phyloP scores from a whole-genome alignment of 2,113 vertebrate genomes.

The Boulengeromyrus knoepffleri region DNA sequence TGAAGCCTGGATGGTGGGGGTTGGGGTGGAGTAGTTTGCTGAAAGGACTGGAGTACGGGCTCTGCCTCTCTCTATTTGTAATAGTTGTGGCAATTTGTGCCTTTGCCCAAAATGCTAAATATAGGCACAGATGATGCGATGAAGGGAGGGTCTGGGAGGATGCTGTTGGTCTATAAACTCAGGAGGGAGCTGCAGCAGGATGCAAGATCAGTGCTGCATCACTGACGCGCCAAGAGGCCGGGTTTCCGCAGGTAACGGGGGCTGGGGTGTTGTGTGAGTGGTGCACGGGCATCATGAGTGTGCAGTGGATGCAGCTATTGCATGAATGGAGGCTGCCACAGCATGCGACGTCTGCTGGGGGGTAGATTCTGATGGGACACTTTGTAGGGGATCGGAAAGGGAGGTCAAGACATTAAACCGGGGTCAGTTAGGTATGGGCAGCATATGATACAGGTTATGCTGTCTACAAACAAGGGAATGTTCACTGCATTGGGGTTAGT shows the following conservation, averaged over 20 bases:
- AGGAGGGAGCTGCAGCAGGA: neutral
- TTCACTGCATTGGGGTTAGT: neutral
- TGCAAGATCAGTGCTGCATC: neutral
- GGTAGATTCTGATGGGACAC: neutral
- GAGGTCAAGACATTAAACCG: neutral
- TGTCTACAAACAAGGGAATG: neutral
- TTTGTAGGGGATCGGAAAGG: neutral
- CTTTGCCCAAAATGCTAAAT: conserved; percentile 17
- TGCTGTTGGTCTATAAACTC: conserved; percentile 36
- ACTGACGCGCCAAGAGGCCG: neutral
- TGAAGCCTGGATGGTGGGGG: neutral
- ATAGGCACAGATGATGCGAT: neutral
- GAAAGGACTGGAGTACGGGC: neutral
- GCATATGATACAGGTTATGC: neutral
- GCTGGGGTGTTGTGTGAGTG: neutral
- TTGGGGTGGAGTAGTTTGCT: neutral
- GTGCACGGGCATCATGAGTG: neutral
- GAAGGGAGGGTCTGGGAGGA: conserved; percentile 38
- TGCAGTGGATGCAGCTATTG: neutral
- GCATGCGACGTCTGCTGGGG: neutral
- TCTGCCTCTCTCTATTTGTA: neutral
- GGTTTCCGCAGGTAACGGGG: conserved; percentile 31
- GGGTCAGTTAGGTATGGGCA: neutral
- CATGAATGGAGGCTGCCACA: neutral
- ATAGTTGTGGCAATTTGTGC: neutral